These are phyloP conservation scores for Palythoa grandiflora DNA, from an alignment of 92 coral and sea anemone genomes.

Conservation along the genomic window DNA sequence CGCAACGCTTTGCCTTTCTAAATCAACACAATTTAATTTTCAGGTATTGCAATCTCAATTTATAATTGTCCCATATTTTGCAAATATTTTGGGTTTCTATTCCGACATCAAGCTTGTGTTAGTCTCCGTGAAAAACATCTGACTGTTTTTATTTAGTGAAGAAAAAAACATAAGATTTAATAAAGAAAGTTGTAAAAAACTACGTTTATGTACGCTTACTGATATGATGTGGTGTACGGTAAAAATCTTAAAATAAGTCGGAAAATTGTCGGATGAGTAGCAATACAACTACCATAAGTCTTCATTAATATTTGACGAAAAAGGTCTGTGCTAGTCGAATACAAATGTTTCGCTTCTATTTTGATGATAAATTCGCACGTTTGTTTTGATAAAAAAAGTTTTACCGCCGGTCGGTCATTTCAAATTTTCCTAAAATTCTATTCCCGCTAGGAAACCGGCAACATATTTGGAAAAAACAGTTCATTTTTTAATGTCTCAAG, in stretches of 20 bases:
- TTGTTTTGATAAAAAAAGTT: not conserved
- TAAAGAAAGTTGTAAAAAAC: not conserved
- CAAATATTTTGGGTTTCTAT: not conserved
- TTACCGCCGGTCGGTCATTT: too few relatives aligned
- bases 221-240: not conserved
- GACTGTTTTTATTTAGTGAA: not conserved
- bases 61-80: not conserved
- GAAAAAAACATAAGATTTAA: not conserved
- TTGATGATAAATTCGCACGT: too few relatives aligned
- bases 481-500: too few relatives aligned
- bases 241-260: not conserved
- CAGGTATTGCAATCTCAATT: not conserved
- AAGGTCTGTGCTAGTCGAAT: slow-evolving; percentile 9
- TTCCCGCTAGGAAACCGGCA: too few relatives aligned
- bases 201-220: not conserved
- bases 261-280: not conserved
- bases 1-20: not conserved
- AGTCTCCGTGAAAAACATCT: not conserved
- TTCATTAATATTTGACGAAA: slow-evolving; percentile 37
- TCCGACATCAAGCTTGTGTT: too few relatives aligned
- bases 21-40: not conserved
- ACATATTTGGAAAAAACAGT: too few relatives aligned
- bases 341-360: too few relatives aligned
- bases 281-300: not conserved
- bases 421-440: too few relatives aligned